Percentiles rank a stretch among this genome's conserved stretches.
These are phyloP conservation scores for Microtus oregoni DNA, from an alignment of 2,113 vertebrate genomes.

Conservation along the genomic window DNA sequence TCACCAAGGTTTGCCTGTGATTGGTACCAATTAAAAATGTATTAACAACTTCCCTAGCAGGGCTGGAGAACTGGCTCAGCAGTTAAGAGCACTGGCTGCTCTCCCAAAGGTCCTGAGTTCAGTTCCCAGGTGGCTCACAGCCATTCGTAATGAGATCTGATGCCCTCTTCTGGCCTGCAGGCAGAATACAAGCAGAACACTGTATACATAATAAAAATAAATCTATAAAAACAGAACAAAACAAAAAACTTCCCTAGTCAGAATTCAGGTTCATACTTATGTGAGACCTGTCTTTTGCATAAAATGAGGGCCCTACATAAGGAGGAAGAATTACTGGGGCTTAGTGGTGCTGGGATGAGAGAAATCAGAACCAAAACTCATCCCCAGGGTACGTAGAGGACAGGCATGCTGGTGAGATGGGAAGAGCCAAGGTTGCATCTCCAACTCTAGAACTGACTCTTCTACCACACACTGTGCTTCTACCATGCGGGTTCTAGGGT, in stretches of 20 bases:
- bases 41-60: not conserved
- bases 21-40: slow-evolving; percentile 31
- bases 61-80: too few species aligned
- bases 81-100: too few species aligned
- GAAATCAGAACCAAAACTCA: not conserved
- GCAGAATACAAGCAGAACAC: too few species aligned
- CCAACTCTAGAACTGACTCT: not conserved
- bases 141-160: too few species aligned
- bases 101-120: too few species aligned
- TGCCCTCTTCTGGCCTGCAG: too few species aligned
- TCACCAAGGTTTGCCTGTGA: slow-evolving; percentile 22
- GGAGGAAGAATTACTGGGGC: not conserved
- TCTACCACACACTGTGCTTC: not conserved
- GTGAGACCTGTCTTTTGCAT: not conserved
- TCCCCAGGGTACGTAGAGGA: too few species aligned
- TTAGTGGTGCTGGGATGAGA: not conserved
- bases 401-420: not conserved
- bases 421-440: not conserved
- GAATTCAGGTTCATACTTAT: not conserved
- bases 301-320: slow-evolving; percentile 26
- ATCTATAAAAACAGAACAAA: too few species aligned
- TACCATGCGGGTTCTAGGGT: not conserved
- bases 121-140: too few species aligned
- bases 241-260: not conserved
- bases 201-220: too few species aligned